These are phyloP conservation scores for Chloroclystis v-ata DNA, from an alignment of 2,888 invertebrate species.

Conservation along the genomic window DNA sequence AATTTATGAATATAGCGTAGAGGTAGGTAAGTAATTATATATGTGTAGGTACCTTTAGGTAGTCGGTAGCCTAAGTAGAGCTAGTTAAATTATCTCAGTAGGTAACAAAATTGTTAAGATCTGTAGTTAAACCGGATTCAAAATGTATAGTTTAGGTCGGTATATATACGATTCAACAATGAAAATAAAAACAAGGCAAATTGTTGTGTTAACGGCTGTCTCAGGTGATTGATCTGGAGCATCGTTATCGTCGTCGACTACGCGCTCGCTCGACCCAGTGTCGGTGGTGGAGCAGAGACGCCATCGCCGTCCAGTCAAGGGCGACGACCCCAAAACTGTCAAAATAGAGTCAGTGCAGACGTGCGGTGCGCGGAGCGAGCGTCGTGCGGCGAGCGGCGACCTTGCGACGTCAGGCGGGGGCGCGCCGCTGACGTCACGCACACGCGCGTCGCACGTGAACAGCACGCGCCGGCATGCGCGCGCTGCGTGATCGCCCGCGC, in stretches of 20 bases:
- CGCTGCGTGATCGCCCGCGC: constrained; percentile 81
- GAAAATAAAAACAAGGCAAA: background rate
- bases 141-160: too few species aligned
- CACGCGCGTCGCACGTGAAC: constrained; percentile 92
- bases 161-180: too few species aligned
- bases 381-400: constrained; percentile 41
- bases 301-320: constrained; percentile 29
- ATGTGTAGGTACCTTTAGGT: too few species aligned
- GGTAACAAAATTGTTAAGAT: too few species aligned
- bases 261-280: constrained; percentile 11
- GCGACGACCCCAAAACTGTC: constrained; percentile 51
- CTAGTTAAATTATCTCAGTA: too few species aligned
- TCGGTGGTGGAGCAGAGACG: constrained; percentile 19
- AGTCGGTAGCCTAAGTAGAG: too few species aligned
- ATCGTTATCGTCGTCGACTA: constrained; percentile 8
- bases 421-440: constrained; percentile 79
- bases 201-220: background rate
- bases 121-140: too few species aligned
- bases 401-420: constrained; percentile 72
- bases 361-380: constrained; percentile 15
- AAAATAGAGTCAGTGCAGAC: constrained; percentile 49
- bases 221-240: background rate
- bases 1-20: too few species aligned
- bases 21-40: too few species aligned
- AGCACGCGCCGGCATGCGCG: constrained; percentile 87